Conservation (phyloP, 2,113 vertebrate genomes). For the Trinectes maculatus region DNA sequence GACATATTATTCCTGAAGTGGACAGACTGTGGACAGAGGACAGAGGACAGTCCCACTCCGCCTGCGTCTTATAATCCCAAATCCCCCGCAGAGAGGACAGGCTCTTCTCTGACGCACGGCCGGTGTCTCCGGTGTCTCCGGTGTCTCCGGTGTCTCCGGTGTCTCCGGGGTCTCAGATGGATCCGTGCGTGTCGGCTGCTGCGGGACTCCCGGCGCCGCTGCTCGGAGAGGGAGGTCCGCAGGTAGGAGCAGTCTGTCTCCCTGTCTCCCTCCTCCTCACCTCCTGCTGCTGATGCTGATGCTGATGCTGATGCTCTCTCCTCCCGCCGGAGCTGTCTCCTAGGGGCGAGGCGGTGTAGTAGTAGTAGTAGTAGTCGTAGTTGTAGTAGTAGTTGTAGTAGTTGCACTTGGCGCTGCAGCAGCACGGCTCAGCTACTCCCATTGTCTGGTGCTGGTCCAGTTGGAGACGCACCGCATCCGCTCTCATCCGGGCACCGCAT, state of each 20-base stretch:
- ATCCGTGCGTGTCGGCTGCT: constrained; percentile 68
- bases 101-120: constrained; percentile 41
- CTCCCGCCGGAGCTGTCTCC: background rate
- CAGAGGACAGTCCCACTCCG: constrained; percentile 36
- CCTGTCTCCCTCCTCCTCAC: constrained; percentile 48
- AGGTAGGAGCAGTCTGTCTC: constrained; percentile 74
- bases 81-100: constrained; percentile 16
- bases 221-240: constrained; percentile 71
- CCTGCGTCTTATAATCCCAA: constrained; percentile 50
- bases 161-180: constrained; percentile 69
- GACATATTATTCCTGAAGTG: constrained; percentile 55
- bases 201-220: constrained; percentile 68
- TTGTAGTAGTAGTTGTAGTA: constrained; percentile 58
- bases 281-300: constrained; percentile 50
- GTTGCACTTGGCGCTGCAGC: constrained; percentile 81
- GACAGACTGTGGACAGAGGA: constrained; percentile 18
- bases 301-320: constrained; percentile 19
- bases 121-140: constrained; percentile 72
- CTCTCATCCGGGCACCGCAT: constrained; percentile 49
- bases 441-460: constrained; percentile 85
- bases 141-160: constrained; percentile 70
- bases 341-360: constrained; percentile 27
- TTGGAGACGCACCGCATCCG: constrained; percentile 77
- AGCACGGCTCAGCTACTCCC: constrained; percentile 88
- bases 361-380: constrained; percentile 42